Conservation (phyloP, 2,113 vertebrate species). For the Alexandromys fortis region DNA sequence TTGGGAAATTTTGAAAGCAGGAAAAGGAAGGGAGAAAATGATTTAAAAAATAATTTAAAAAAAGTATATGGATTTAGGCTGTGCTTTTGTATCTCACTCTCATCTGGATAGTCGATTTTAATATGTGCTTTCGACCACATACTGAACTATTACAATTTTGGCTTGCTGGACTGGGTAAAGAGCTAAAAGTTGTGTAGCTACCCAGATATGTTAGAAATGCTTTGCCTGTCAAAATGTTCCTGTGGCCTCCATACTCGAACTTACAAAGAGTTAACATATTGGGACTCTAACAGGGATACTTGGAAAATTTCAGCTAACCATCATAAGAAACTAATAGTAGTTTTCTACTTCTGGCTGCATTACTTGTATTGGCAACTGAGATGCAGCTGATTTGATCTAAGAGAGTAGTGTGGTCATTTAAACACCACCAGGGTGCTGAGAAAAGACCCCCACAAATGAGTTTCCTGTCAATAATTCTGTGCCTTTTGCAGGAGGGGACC, state of each 20-base stretch:
- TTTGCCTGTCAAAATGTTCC: not conserved
- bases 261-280: not conserved
- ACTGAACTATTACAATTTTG: too few species aligned
- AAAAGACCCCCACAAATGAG: too few species aligned
- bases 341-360: not conserved
- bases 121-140: not conserved
- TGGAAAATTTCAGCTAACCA: not conserved
- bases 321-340: not conserved
- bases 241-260: not conserved
- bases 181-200: not conserved
- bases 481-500: not conserved
- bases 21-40: too few species aligned
- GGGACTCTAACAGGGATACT: not conserved
- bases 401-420: not conserved
- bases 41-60: not conserved
- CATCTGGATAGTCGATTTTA: not conserved
- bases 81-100: not conserved
- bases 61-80: not conserved
- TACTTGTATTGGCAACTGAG: not conserved
- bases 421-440: accelerated
- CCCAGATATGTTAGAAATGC: too few species aligned
- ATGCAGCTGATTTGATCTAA: not conserved
- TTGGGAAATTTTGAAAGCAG: too few species aligned
- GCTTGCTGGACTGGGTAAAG: not conserved
- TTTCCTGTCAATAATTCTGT: not conserved